Base-by-base conservation (phyloP, 2,113 vertebrate species). In the Cololabis saira region DNA sequence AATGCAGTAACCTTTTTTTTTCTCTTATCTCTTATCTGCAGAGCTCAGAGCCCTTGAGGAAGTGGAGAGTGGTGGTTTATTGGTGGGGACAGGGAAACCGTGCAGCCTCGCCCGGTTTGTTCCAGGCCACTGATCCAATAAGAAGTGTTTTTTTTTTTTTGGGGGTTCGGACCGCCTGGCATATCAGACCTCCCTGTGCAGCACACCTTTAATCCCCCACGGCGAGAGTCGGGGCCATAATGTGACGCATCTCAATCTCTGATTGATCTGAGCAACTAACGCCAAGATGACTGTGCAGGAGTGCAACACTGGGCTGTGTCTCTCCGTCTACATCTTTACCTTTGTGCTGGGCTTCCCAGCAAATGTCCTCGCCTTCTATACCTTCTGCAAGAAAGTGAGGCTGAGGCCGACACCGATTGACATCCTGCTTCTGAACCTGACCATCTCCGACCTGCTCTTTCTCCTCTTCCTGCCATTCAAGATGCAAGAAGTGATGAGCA, bases 341-440 rank as follows among this genome's bases (percentile, higher is more conserved):
- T 95, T 98, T 41, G 4, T 94, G 65, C 89, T 92, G 0, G 96
- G 96, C 16, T 87, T 97, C 56, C 96, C 96, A 0, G 78, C 93
- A 80, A 98, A 97, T 16, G 2, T 93, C 49, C 79, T 98, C 54
- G 95, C 95, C 16, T 94, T 97, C 42, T 90, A 90, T 74, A 93
- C 94, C 0, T 95, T 97, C 59, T 12, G 88, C 70, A 53, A 56
- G 44, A 94, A 95, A 13, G 91, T 95, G 22, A 87, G 90, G 7
- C 91, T 89, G 45, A 94, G 92, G 10, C 74, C 93, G 0, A 88
- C 90, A 0, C 93, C 95, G 0, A 91, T 95, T 0, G 95, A 96
- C 89, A 92, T 98, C 85, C 91, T 96, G 0, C 93, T 98, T 42
- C 94, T 98, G 74, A 96, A 95, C 91, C 88, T 98, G 66, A 96